Evolutionary conservation across 37 sponge, comb jelly and placozoan species (phyloP), one percentile per base, ranked within the genome.

Genomic region (Hexactinellida sp.): DNA sequence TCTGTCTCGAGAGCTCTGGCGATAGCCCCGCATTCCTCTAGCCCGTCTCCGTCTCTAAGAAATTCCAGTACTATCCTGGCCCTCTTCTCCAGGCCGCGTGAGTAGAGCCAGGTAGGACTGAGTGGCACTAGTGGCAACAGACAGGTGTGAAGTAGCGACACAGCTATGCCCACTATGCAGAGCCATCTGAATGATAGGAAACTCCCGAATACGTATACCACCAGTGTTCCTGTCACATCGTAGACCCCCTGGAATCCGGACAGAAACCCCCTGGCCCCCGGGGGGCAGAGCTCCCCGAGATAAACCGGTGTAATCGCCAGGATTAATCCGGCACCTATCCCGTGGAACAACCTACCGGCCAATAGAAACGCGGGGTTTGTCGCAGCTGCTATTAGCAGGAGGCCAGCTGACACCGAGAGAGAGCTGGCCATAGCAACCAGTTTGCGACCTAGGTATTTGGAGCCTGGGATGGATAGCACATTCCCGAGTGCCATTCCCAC

Each of bases 121-220:
- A 21, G 30, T 25, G 76, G 76, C 3, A 25, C 5, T 63, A 63
- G 5, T 10, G 13, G 34, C 28, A n/a, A 5, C 3, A 28, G 32
- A n/a, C 3, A 28, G 30, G 13, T 23, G 5, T 63, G 25, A 5
- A 63, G 5, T n/a, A 63, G 30, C 13, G 30, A 25, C 25, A 63
- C 3, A 10, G 13, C 34, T 63, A 63, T 10, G 25, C 76, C 76
- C 5, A 63, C 76, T 21, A 63, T n/a, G 3, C 19, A 10, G 3
- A 63, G 76, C 76, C 76, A 63, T 63, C 76, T 63, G 76, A 63
- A 63, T 3, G 76, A 32, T 32, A 63, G 30, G 34, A 63, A 63
- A 25, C 21, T 63, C 3, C 76, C 76, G 30, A 63, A 63, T 25
- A 63, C 5, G 30, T 63, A 63, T 23, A 63, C 76, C 5, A 63